Evolutionary conservation across 2,797 vertebrate species (phyloP).

Genomic region (Xerus rutilus): DNA sequence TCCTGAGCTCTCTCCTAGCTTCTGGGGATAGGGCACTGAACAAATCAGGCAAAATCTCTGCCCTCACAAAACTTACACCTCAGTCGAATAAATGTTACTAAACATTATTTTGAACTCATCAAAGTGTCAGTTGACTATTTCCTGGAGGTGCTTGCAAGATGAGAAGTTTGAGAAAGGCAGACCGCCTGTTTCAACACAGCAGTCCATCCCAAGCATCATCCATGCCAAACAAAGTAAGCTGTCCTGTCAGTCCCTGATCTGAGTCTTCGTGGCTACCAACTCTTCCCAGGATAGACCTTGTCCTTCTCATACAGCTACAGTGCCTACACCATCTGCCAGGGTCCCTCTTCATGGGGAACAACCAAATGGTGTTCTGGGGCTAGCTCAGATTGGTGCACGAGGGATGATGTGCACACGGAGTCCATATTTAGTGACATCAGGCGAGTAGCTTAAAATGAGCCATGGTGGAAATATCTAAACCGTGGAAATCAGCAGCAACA

Average conservation of each 20-base stretch:
- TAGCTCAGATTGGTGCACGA: neutral
- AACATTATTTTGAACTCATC: conserved; percentile 14
- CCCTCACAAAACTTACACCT: neutral
- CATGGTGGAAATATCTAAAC: neutral
- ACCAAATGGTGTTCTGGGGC: neutral
- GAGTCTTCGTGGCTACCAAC: neutral
- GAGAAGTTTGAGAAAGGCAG: neutral
- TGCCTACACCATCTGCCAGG: neutral
- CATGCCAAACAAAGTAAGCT: conserved; percentile 15
- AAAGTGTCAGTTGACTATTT: conserved; percentile 36
- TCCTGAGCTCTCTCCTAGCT: neutral
- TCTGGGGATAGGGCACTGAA: neutral
- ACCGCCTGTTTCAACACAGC: neutral
- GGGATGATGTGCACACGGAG: neutral
- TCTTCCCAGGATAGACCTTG: neutral
- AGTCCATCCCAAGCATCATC: neutral
- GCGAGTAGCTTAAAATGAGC: conserved; percentile 17
- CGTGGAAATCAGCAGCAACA: neutral
- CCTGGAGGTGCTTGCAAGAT: neutral
- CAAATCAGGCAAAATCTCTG: neutral
- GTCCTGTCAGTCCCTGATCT: neutral
- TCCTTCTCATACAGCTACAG: neutral
- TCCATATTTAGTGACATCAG: neutral
- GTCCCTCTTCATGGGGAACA: neutral
- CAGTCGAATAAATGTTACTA: neutral